A percentile compares a stretch with the other conserved stretches of the same genome.
phyloP scores from a whole-genome alignment of 2,888 invertebrate genomes.

The Tachina fera region DNA sequence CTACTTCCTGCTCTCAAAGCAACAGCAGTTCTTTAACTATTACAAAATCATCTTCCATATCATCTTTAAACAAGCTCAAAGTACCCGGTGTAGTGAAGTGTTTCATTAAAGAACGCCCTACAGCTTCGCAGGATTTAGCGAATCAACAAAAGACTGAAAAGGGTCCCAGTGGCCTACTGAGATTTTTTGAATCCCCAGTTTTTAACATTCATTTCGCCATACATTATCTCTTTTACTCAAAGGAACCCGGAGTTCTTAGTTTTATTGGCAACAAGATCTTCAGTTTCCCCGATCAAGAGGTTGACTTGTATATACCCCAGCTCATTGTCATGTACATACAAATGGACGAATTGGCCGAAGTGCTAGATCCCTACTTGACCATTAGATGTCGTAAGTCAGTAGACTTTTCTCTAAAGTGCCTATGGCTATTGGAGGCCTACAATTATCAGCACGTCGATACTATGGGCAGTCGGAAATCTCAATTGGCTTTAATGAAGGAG shows the following conservation, averaged over 20 bases:
- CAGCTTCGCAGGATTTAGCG: constrained; percentile 63
- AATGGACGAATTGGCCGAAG: constrained; percentile 98
- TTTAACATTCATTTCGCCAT: constrained; percentile 99
- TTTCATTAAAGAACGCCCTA: constrained; percentile 79
- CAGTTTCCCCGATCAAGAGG: constrained; percentile 94
- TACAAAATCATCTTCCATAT: constrained; percentile 80
- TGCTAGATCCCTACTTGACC: constrained; percentile 91
- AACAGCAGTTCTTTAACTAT: constrained; percentile 66
- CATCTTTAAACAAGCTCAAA: constrained; percentile 81
- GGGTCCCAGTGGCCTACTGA: constrained; percentile 81
- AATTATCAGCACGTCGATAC: constrained; percentile 81
- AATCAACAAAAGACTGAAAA: constrained; percentile 79
- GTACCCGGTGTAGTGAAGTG: constrained; percentile 83
- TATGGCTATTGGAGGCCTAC: constrained; percentile 98
- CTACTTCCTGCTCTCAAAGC: constrained; percentile 57
- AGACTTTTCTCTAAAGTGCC: constrained; percentile 97
- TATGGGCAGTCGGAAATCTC: constrained; percentile 80
- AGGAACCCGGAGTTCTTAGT: constrained; percentile 98
- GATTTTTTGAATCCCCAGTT: constrained; percentile 98
- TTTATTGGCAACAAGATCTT: constrained; percentile 99
- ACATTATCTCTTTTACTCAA: constrained; percentile 98
- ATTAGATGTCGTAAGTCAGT: constrained; percentile 95
- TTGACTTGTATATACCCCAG: constrained; percentile 99
- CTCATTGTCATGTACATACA: constrained; percentile 99
- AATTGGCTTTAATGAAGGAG: constrained; percentile 82